Percentiles rank a stretch among this genome's conserved stretches.
Evolutionary conservation across 2,797 vertebrate species (phyloP).

Genomic region (Phaenicophaeus curvirostris): DNA sequence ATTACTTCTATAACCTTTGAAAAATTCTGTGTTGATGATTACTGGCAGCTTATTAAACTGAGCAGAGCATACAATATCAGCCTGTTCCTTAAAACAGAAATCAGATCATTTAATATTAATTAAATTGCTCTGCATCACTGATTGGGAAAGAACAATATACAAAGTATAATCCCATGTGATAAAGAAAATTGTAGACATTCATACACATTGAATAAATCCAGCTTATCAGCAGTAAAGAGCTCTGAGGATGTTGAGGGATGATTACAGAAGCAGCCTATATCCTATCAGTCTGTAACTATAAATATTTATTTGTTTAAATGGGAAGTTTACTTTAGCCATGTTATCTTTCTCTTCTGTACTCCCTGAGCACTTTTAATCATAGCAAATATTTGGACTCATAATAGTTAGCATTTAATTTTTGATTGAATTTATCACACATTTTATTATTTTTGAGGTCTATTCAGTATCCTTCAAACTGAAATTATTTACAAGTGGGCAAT

Average conservation of each 20-base stretch:
- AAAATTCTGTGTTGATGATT: constrained; percentile 22
- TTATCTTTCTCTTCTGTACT: constrained; percentile 22
- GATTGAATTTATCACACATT: constrained; percentile 26
- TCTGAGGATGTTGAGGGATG: background rate
- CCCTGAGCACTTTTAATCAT: constrained; percentile 15
- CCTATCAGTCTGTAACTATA: background rate
- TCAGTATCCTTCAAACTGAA: constrained; percentile 12
- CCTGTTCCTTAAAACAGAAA: constrained; percentile 24
- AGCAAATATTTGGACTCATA: constrained; percentile 25
- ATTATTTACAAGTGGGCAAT: constrained; percentile 29
- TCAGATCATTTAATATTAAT: constrained; percentile 28
- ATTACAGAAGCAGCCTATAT: background rate
- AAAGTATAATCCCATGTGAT: background rate
- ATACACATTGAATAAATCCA: background rate
- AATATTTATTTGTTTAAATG: constrained; percentile 28
- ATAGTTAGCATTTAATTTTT: constrained; percentile 18
- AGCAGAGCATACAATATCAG: background rate
- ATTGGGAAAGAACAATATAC: background rate
- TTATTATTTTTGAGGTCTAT: constrained; percentile 33
- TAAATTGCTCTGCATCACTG: constrained; percentile 19
- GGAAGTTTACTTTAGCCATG: background rate
- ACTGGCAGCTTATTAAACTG: constrained; percentile 22
- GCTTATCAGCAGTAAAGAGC: background rate
- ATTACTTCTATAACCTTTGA: background rate
- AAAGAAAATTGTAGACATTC: constrained; percentile 21